Base-by-base conservation (phyloP, 2,797 vertebrate genomes). In the Malacoraja senta region DNA sequence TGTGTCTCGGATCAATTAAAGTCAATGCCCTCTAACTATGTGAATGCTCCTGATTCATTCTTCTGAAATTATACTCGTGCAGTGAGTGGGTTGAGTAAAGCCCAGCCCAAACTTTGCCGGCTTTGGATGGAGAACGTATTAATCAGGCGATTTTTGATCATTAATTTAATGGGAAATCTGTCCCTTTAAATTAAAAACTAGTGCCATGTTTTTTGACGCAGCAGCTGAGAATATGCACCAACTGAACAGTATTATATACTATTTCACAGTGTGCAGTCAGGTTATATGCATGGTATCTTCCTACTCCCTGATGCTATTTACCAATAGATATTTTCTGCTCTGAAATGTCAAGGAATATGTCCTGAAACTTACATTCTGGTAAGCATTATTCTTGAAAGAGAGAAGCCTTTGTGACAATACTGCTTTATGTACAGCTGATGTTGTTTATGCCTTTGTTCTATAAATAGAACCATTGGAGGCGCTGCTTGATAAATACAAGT, bases 101-200 rank as follows among this genome's bases (percentile, higher is more conserved):
- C 17, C 58, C 29, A 26, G 10, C 61, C 61, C 29, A 32, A 21
- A 24, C 61, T 68, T n/a, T 35, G 3, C 26, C 68, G 61, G 63
- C 15, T 88, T 21, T 35, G 32, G 61, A 65, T 68, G 61, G 61
- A n/a, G 21, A 88, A 32, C 84, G 61, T 61, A 35, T 68, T n/a
- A n/a, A 32, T 35, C n/a, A 21, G 84, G n/a, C 32, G 61, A 8
- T 65, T 2, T 88, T 88, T 26, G 81, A 29, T 32, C 13, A 63
- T 84, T 15, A 63, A 10, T 29, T 84, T 88, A 9, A 88, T 65
- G 19, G n/a, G 84, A 19, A 68, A 68, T 32, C n/a, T 15, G 58
- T 63, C 63, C 83, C 61, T 86, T 86, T 86, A 63, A 86, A 63
- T 88, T 88, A 88, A 88, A 88, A 88, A 58, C 29, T 53, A 32